Base-by-base conservation (phyloP, 1,140 invertebrate genomes). In the Batillaria attramentaria region DNA sequence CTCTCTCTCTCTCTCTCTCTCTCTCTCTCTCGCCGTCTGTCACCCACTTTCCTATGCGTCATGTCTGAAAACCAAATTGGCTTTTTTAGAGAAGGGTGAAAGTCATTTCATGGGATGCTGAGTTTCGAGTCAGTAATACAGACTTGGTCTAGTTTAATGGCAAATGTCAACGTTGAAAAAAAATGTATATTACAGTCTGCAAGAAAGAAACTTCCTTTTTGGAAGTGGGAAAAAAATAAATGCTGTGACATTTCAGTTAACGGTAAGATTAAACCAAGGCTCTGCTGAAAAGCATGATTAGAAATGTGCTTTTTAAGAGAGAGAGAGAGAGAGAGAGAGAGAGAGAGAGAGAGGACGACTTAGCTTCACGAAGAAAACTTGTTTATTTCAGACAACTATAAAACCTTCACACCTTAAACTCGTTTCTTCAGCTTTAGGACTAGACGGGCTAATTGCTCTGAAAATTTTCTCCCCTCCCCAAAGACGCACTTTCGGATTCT, bases 321-420 rank as follows among this genome's bases (percentile, higher is more conserved):
- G 65, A 35, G 8, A 4, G 3, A 66, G 65, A 66, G 28, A 66
- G 65, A 37, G 28, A 66, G 65, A 66, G 28, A 66, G 65, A 66
- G 28, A 66, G 65, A 66, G 1, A 5, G 65, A 66, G 28, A 66
- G 1, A 66, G 65, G 39, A 10, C 35, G 65, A 66, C 5, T n/a
- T n/a, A n/a, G n/a, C n/a, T n/a, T n/a, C n/a, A n/a, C n/a, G n/a
- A n/a, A n/a, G n/a, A n/a, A n/a, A n/a, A n/a, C n/a, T n/a, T n/a
- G n/a, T n/a, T n/a, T n/a, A n/a, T n/a, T n/a, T n/a, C n/a, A n/a
- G n/a, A n/a, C n/a, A n/a, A n/a, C n/a, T n/a, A n/a, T n/a, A n/a
- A n/a, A n/a, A n/a, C n/a, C n/a, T n/a, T n/a, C n/a, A n/a, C n/a
- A n/a, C n/a, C n/a, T n/a, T n/a, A n/a, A n/a, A n/a, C n/a, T n/a